phyloP scores from a whole-genome alignment of 2,888 invertebrate genomes.

The Mechanitis messenoides region DNA sequence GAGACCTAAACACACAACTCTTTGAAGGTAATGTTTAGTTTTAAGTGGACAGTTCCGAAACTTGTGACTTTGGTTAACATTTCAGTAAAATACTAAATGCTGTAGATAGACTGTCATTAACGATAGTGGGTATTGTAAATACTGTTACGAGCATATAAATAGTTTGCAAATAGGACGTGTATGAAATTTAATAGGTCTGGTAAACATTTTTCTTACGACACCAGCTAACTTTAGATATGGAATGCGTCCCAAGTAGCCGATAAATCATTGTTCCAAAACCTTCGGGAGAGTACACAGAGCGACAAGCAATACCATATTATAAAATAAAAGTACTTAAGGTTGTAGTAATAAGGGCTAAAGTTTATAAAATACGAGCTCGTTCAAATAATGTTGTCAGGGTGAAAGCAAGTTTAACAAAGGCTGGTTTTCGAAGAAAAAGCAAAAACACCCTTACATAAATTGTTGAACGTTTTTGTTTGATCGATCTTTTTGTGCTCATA shows the following conservation, averaged over 20 bases:
- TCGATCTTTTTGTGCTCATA: slow-evolving; percentile 8
- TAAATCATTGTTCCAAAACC: slow-evolving; percentile 61
- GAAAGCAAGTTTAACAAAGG: slow-evolving; percentile 52
- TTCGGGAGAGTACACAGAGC: slow-evolving; percentile 36
- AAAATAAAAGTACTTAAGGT: slow-evolving; percentile 5
- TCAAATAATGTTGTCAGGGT: slow-evolving; percentile 59
- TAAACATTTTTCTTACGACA: slow-evolving; percentile 37
- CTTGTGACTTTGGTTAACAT: background rate
- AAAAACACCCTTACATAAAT: slow-evolving; percentile 16
- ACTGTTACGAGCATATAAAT: no score
- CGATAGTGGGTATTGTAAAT: no score
- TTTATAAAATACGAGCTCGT: slow-evolving; percentile 30
- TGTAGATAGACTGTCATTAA: background rate
- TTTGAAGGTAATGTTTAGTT: slow-evolving; percentile 25
- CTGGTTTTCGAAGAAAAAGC: slow-evolving; percentile 22
- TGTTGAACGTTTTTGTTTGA: slow-evolving; percentile 9
- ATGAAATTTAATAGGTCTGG: slow-evolving; percentile 37
- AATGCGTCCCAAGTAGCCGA: slow-evolving; percentile 53
- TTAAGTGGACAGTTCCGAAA: slow-evolving; percentile 26
- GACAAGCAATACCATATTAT: slow-evolving; percentile 19
- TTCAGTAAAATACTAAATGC: background rate
- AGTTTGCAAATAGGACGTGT: slow-evolving; percentile 1
- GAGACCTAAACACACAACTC: slow-evolving; percentile 27
- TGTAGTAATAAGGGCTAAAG: slow-evolving; percentile 18
- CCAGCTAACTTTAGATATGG: slow-evolving; percentile 40